Conservation (phyloP, 2,113 vertebrate species). For the Fulica atra region DNA sequence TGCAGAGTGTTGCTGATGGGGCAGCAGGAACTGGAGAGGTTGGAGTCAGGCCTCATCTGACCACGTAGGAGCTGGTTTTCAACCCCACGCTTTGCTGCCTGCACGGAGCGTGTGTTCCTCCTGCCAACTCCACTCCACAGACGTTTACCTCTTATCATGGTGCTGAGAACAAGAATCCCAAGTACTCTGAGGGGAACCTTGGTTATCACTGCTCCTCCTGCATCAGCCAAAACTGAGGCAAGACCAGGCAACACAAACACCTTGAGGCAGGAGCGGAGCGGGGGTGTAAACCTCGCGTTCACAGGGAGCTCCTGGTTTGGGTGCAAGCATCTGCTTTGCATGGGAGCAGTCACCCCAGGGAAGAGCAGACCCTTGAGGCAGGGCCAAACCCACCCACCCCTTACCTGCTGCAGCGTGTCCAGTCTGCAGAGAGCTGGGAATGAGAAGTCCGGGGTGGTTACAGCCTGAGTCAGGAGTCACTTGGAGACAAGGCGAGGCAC, state of each 20-base stretch:
- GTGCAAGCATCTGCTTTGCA: background rate
- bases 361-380: background rate
- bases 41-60: background rate
- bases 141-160: background rate
- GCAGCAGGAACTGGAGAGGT: background rate
- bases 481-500: accelerated
- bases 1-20: background rate
- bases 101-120: background rate
- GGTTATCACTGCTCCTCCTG: background rate
- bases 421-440: background rate
- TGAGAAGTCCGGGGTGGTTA: background rate
- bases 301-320: background rate
- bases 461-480: background rate
- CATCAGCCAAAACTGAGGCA: background rate
- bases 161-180: background rate
- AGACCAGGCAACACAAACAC: background rate
- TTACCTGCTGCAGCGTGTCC: accelerated
- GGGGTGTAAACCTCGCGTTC: background rate
- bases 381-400: background rate
- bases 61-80: background rate
- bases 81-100: background rate
- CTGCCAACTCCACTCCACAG: background rate
- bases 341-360: background rate
- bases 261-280: background rate
- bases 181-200: background rate